These are phyloP conservation scores for Odontocolon sp. DNA, from an alignment of 2,888 invertebrate genomes.

Conservation along the genomic window DNA sequence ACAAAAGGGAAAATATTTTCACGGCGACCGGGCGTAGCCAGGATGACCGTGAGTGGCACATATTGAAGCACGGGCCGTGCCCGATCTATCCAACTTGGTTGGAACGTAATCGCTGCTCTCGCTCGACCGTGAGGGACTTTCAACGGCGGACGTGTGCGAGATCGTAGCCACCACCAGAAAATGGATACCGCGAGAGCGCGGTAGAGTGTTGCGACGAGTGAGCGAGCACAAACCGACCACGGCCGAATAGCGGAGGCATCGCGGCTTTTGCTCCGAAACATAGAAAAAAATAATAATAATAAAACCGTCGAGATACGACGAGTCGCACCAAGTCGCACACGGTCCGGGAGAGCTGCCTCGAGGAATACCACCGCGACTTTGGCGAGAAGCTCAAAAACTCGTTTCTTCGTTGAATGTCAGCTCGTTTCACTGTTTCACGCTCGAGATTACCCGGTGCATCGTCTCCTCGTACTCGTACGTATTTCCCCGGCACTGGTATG, in stretches of 20 bases:
- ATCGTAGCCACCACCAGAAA: constrained; percentile 70
- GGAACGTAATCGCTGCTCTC: constrained; percentile 65
- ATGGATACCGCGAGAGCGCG: constrained; percentile 75
- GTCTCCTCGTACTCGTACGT: constrained; percentile 14
- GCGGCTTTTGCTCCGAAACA: not conserved
- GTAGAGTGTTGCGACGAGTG: constrained; percentile 55
- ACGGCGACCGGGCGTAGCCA: constrained; percentile 43
- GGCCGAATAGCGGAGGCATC: not conserved
- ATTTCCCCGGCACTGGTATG: constrained; percentile 67
- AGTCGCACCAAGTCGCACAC: constrained; percentile 19
- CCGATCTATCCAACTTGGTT: not conserved
- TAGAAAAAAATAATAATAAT: constrained; percentile 50
- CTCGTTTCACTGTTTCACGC: constrained; percentile 35
- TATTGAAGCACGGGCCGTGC: constrained; percentile 25
- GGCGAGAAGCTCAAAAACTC: constrained; percentile 21
- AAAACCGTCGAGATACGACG: constrained; percentile 42
- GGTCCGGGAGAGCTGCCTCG: constrained; percentile 34
- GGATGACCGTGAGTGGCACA: constrained; percentile 41
- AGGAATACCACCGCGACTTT: constrained; percentile 34
- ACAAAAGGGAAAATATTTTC: constrained; percentile 24
- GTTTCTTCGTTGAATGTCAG: constrained; percentile 51
- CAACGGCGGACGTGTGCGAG: constrained; percentile 63
- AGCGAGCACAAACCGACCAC: not conserved
- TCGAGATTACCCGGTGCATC: constrained; percentile 24
- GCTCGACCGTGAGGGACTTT: constrained; percentile 55